Evolutionary conservation across 2,113 vertebrate species (phyloP).

Genomic region (Tragelaphus strepsiceros): DNA sequence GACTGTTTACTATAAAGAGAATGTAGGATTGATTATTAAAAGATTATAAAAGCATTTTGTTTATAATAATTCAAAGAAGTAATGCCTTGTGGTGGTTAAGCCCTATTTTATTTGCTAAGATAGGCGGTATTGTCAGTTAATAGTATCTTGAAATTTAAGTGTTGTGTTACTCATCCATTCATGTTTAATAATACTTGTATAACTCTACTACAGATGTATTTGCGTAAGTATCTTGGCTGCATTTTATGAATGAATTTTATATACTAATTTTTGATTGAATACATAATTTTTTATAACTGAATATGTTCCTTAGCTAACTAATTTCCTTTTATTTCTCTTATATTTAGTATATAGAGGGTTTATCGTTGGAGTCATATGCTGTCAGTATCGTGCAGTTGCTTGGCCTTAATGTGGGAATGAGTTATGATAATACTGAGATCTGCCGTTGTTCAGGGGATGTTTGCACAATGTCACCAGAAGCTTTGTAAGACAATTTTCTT

Average conservation of each 20-base stretch:
- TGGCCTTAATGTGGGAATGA: conserved; percentile 45
- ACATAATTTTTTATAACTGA: background rate
- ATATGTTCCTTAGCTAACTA: background rate
- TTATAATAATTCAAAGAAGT: background rate
- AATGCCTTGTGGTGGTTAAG: background rate
- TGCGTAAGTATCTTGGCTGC: background rate
- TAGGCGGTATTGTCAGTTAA: background rate
- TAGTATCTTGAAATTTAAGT: background rate
- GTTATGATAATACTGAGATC: background rate
- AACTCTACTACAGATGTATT: background rate
- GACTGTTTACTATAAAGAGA: background rate
- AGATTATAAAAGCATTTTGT: background rate
- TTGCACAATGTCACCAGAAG: conserved; percentile 58
- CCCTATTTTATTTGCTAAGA: background rate
- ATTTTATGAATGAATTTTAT: background rate
- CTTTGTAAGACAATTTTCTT: conserved; percentile 50
- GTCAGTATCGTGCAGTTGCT: conserved; percentile 50
- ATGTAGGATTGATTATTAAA: background rate
- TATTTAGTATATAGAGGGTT: conserved; percentile 45
- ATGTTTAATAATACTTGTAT: background rate
- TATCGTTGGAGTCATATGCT: conserved; percentile 55
- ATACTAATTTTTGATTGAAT: background rate
- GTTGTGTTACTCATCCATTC: background rate
- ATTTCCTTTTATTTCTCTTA: background rate
- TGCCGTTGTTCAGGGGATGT: conserved; percentile 47